Evolutionary conservation across 2,113 vertebrate species (phyloP).

Genomic region (Otus sunia): DNA sequence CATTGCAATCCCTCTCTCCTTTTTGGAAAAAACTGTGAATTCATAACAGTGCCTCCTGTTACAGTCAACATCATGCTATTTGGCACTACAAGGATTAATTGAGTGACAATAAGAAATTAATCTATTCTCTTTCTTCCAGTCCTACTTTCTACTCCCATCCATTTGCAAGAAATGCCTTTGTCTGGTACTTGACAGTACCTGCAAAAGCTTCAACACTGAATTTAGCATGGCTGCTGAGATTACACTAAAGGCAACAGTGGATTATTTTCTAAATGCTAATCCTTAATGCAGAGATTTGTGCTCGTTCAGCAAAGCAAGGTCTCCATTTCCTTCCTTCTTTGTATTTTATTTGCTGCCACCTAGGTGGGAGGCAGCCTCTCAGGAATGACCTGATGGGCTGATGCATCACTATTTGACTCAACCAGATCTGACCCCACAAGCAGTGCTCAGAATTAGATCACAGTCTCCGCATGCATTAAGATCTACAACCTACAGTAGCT

Average conservation of each 20-base stretch:
- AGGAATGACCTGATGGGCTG: neutral
- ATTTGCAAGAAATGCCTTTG: neutral
- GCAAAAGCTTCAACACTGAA: neutral
- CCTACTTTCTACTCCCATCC: neutral
- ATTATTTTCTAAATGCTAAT: slow-evolving; percentile 42
- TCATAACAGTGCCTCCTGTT: neutral
- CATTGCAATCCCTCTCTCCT: neutral
- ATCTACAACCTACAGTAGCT: slow-evolving; percentile 41
- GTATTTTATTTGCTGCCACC: slow-evolving; percentile 19
- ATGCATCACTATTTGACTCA: slow-evolving; percentile 34
- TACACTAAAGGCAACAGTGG: slow-evolving; percentile 8
- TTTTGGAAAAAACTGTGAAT: neutral
- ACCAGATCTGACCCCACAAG: slow-evolving; percentile 56
- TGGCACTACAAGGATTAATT: neutral
- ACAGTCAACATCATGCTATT: neutral
- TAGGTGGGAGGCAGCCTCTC: neutral
- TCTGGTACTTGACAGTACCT: neutral
- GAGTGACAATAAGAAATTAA: neutral
- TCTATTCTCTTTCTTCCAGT: neutral
- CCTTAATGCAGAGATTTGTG: slow-evolving; percentile 5
- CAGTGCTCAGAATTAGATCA: slow-evolving; percentile 60
- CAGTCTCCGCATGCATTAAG: slow-evolving; percentile 26
- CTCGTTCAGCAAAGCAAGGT: slow-evolving; percentile 21
- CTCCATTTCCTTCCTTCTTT: neutral
- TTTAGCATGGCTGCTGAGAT: slow-evolving; percentile 39